A percentile compares a stretch with the other conserved stretches of the same genome.
Evolutionary conservation across 1,140 invertebrate genomes (phyloP).

Genomic region (Sipha flava): DNA sequence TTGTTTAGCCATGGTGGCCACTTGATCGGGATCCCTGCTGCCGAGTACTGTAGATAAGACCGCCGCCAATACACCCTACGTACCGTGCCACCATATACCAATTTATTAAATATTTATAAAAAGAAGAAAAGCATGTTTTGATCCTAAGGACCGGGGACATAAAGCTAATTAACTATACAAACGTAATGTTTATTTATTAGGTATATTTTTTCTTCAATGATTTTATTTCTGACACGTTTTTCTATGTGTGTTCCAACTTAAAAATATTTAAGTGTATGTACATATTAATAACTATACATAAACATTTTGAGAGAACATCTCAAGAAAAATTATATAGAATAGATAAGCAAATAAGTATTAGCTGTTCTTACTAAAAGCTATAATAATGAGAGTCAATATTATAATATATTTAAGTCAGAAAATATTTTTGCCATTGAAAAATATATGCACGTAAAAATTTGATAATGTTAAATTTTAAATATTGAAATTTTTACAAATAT

Average conservation of each 20-base stretch:
- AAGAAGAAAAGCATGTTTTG: constrained; percentile 23
- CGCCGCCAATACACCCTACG: constrained; percentile 79
- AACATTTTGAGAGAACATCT: neutral
- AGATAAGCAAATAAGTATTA: neutral
- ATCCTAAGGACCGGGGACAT: constrained; percentile 22
- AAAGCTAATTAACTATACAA: neutral
- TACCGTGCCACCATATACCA: constrained; percentile 33
- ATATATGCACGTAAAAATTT: too few relatives aligned
- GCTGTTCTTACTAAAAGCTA: neutral
- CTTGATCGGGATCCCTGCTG: constrained; percentile 77
- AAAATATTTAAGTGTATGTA: neutral
- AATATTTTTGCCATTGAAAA: neutral
- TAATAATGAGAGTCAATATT: neutral
- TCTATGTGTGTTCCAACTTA: neutral
- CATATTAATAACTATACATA: neutral
- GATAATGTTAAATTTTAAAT: too few relatives aligned
- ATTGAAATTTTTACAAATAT: too few relatives aligned
- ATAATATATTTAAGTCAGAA: neutral
- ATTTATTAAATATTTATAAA: constrained; percentile 30
- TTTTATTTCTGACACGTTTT: neutral
- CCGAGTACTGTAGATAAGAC: constrained; percentile 78
- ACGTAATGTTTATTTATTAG: neutral
- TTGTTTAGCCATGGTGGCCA: constrained; percentile 83
- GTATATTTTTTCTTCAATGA: neutral
- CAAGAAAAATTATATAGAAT: neutral